Evolutionary conservation across 1,140 invertebrate species (phyloP).

Genomic region (Aphelinus certus): DNA sequence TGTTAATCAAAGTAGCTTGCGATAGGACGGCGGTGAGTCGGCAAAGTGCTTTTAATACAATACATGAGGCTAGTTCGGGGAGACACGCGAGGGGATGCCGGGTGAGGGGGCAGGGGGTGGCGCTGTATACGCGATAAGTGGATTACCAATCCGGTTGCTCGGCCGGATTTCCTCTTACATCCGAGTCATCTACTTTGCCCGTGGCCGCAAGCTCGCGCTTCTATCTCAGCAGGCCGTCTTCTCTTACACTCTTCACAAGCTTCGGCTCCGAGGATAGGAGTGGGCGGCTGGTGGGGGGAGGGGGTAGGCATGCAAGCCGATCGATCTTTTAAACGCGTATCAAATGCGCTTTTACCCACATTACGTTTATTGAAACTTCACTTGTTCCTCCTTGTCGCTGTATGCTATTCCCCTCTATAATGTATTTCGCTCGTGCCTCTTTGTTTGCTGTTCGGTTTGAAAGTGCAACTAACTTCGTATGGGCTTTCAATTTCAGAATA

Average conservation of each 20-base stretch:
- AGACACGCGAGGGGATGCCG: neutral
- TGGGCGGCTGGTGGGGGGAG: too few species aligned
- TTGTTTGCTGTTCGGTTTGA: too few species aligned
- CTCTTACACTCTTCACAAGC: too few species aligned
- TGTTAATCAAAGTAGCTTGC: slow-evolving; percentile 36
- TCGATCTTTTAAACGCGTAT: slow-evolving; percentile 3
- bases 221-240: too few species aligned
- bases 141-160: slow-evolving; percentile 36
- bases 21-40: slow-evolving; percentile 23
- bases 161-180: slow-evolving; percentile 36
- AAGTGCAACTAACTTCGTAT: too few species aligned
- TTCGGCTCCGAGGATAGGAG: too few species aligned
- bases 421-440: too few species aligned
- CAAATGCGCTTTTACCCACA: slow-evolving; percentile 16
- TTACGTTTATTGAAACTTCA: slow-evolving; percentile 29
- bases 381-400: slow-evolving; percentile 3
- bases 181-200: slow-evolving; percentile 33
- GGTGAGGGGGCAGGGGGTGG: neutral
- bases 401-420: neutral
- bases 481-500: too few species aligned
- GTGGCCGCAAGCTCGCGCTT: neutral
- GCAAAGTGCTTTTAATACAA: slow-evolving; percentile 39
- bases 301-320: neutral
- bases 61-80: slow-evolving; percentile 1
- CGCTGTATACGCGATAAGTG: slow-evolving; percentile 29